Percentiles rank a stretch among this genome's conserved stretches.
phyloP scores from a whole-genome alignment of 2,113 vertebrate species.

The Chamaea fasciata region DNA sequence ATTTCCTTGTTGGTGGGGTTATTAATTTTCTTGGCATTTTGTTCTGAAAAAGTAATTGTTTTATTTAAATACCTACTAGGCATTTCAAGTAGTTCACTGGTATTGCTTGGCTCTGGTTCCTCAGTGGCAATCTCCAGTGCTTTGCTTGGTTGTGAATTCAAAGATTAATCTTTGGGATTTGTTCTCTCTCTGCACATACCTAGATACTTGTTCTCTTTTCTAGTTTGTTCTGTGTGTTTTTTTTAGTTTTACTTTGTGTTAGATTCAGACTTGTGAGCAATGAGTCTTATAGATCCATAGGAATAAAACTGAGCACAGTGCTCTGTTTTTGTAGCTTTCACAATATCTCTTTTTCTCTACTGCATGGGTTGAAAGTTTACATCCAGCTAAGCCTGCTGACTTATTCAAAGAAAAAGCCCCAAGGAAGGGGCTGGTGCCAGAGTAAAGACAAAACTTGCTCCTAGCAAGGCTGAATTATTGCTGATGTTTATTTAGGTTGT shows the following conservation, averaged over 20 bases:
- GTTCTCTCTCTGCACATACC: not conserved
- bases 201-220: not conserved
- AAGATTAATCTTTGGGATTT: not conserved
- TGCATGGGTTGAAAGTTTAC: not conserved
- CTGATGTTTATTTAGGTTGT: not conserved
- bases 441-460: not conserved
- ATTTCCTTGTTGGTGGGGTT: not conserved
- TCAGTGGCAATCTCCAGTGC: not conserved
- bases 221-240: not conserved
- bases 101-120: not conserved
- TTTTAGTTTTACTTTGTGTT: not conserved
- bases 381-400: not conserved
- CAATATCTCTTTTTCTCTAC: not conserved
- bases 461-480: not conserved
- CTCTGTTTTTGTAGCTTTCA: not conserved
- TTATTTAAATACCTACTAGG: not conserved
- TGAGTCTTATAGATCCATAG: not conserved
- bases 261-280: not conserved
- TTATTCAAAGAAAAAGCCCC: not conserved
- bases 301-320: not conserved
- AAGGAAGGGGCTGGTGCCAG: not conserved
- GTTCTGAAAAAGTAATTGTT: not conserved
- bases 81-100: not conserved
- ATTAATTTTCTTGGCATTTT: not conserved
- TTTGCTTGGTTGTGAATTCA: not conserved